Evolutionary conservation across 2,113 vertebrate genomes (phyloP).

Genomic region (Mustela nigripes): DNA sequence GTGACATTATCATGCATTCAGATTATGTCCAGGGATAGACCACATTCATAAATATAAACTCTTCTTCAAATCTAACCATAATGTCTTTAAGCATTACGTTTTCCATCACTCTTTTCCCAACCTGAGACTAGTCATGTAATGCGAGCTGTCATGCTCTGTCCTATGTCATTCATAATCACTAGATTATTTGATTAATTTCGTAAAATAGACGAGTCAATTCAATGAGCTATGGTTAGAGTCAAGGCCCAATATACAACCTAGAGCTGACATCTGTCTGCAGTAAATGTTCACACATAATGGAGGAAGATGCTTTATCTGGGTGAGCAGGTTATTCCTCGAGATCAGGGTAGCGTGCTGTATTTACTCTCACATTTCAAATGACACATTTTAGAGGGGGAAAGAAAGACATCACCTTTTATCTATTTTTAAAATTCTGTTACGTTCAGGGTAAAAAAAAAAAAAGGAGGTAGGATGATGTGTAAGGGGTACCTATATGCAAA

Average conservation of each 20-base stretch:
- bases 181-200: neutral
- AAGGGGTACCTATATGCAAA: neutral
- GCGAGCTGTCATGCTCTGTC: neutral
- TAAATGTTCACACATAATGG: neutral
- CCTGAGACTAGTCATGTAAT: neutral
- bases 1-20: neutral
- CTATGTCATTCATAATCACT: neutral
- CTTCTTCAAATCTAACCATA: neutral
- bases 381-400: neutral
- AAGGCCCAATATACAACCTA: neutral
- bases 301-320: neutral
- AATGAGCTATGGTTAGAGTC: neutral
- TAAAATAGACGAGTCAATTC: neutral
- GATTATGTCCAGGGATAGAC: neutral
- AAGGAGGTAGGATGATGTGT: neutral
- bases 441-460: neutral
- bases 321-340: neutral
- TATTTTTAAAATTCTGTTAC: neutral
- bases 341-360: neutral
- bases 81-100: neutral
- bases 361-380: neutral
- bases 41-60: neutral
- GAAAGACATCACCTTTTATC: neutral
- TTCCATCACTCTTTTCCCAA: neutral
- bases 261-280: neutral